phyloP scores from a whole-genome alignment of 2,797 vertebrate species.

The Enoplosus armatus region DNA sequence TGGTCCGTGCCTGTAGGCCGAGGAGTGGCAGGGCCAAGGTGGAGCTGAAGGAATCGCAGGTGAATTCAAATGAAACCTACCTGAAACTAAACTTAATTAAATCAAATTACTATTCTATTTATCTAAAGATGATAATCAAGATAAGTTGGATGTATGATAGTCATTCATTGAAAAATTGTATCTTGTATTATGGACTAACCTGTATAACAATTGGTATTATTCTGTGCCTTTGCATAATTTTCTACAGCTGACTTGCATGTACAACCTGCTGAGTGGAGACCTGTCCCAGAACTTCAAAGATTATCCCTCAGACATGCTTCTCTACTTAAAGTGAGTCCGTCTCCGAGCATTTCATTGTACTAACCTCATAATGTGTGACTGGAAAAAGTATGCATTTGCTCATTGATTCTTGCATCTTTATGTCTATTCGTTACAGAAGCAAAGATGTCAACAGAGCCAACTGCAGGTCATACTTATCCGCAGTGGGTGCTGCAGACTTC shows the following conservation, averaged over 20 bases:
- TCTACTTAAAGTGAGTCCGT: conserved; percentile 75
- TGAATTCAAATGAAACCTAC: conserved; percentile 22
- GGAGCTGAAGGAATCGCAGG: conserved; percentile 75
- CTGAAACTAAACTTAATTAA: background rate
- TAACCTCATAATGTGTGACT: too few relatives aligned
- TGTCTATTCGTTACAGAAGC: conserved; percentile 58
- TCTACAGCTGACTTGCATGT: conserved; percentile 81
- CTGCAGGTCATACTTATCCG: conserved; percentile 76
- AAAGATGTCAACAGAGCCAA: conserved; percentile 55
- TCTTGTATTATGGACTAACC: too few relatives aligned
- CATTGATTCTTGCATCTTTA: background rate
- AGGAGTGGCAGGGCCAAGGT: conserved; percentile 65
- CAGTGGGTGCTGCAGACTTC: conserved; percentile 75
- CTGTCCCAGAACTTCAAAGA: conserved; percentile 65
- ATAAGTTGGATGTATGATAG: background rate
- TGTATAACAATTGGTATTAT: background rate
- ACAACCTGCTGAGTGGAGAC: conserved; percentile 62
- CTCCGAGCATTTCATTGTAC: background rate
- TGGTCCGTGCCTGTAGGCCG: conserved; percentile 68
- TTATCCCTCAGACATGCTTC: conserved; percentile 79
- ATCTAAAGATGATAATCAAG: background rate
- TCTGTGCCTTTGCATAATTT: background rate
- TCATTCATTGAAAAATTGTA: too few relatives aligned
- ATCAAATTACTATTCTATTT: background rate
- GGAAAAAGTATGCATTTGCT: background rate